Evolutionary conservation across 1,140 invertebrate species (phyloP), one percentile per base, ranked within the genome.

Genomic region (Melanaphis sacchari): DNA sequence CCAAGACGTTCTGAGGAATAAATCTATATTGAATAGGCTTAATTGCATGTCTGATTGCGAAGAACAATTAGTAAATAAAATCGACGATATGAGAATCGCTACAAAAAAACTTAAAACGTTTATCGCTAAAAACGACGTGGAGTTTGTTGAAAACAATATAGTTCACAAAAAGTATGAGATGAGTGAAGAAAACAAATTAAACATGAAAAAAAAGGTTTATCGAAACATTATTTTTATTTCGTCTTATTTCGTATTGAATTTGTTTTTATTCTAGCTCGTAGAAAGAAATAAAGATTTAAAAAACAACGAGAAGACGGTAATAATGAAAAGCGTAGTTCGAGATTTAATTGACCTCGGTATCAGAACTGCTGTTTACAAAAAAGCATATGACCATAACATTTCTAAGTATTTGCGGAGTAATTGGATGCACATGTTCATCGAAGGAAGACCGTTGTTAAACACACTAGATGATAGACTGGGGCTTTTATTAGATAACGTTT

Each of bases 361-460:
- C 9, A 82, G 41, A 82, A n/a, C 1, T 15, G 22, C 66, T 91
- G 15, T 9, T 36, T 82, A 49, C n/a, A 36, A 15, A 22, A 81
- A 82, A 38, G 49, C 31, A 38, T 49, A 91, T 43, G 7, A 8
- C 46, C 6, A 46, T 43, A 49, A 49, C 26, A 26, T 91, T 22
- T 7, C 90, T 24, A 91, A 82, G 82, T 46, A 46, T 36, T 49
- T 76, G 11, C 38, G 31, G 90, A 43, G 82, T 15, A 40, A 82
- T 38, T 82, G 90, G 66, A 46, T 49, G 21, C 36, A 91, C 24
- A 82, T 91, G 66, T 82, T 91, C 26, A 49, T 91, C 3, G 46
- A 82, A 82, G 76, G 76, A 91, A 38, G 90, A 18, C 66, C 90
- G 0, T 18, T 91, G 21, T 91, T 46, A n/a, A n/a, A 46, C 15